Percentiles rank a stretch among this genome's conserved stretches.
phyloP scores from a whole-genome alignment of 2,888 invertebrate species.

The Hydrotaea diabolus region DNA sequence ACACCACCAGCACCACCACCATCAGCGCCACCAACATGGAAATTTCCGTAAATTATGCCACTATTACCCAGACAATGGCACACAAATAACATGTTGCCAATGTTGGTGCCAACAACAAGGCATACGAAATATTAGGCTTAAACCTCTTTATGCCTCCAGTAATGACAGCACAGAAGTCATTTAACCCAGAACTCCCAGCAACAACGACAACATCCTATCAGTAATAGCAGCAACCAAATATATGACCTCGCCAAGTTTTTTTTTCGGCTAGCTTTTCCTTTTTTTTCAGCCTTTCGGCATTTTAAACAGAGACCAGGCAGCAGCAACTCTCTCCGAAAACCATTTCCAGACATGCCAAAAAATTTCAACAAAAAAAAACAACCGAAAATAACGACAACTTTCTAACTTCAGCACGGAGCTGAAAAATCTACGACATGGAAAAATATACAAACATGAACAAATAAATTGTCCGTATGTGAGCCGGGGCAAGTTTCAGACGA shows the following conservation, averaged over 20 bases:
- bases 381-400: conserved; percentile 11
- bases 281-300: conserved; percentile 28
- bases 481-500: background rate
- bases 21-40: conserved; percentile 55
- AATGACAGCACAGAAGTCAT: conserved; percentile 66
- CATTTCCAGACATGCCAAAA: conserved; percentile 58
- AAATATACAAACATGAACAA: conserved; percentile 57
- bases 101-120: conserved; percentile 63
- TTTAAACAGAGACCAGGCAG: conserved; percentile 23
- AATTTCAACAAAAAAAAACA: conserved; percentile 31
- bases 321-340: conserved; percentile 16
- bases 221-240: conserved; percentile 29
- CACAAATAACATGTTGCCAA: conserved; percentile 68
- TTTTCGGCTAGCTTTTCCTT: background rate
- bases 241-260: conserved; percentile 61
- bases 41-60: conserved; percentile 66
- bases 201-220: too few species aligned
- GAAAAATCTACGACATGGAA: conserved; percentile 26
- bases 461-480: conserved; percentile 59
- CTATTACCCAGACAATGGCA: conserved; percentile 67
- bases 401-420: conserved; percentile 33
- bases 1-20: conserved; percentile 42
- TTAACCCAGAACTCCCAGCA: conserved; percentile 63
- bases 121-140: conserved; percentile 53
- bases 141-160: conserved; percentile 60